Percentiles rank a stretch among this genome's conserved stretches.
Evolutionary conservation across 2,888 invertebrate genomes (phyloP).

Genomic region (Pimpla rufipes): DNA sequence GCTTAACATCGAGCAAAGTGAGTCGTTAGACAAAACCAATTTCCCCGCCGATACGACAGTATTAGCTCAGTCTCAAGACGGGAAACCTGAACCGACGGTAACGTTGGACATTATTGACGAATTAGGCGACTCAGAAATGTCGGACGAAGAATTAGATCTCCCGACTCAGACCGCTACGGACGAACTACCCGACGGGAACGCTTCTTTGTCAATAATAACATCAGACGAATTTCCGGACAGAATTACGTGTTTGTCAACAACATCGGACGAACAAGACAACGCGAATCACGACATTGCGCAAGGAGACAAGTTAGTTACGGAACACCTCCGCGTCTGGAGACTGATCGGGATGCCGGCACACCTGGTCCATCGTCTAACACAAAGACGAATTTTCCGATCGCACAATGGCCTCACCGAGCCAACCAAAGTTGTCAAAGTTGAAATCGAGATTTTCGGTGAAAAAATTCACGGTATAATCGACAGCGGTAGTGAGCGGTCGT

Average conservation of each 20-base stretch:
- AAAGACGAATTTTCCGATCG: conserved; percentile 35
- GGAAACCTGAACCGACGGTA: no score
- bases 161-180: neutral
- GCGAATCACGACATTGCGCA: neutral
- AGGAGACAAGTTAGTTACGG: neutral
- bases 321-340: conserved; percentile 40
- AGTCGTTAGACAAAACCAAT: conserved; percentile 21
- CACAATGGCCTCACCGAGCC: conserved; percentile 44
- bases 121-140: no score
- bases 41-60: no score
- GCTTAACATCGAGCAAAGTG: conserved; percentile 34
- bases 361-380: neutral
- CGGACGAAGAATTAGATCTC: neutral
- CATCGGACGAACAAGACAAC: neutral
- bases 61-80: no score
- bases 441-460: neutral
- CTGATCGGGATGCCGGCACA: conserved; percentile 16
- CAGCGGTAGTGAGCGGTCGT: conserved; percentile 5
- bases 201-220: neutral
- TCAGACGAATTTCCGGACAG: neutral
- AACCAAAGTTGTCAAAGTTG: conserved; percentile 27
- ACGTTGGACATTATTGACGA: no score
- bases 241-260: conserved; percentile 5
- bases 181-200: neutral
- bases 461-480: neutral